Conservation (phyloP, 1,140 invertebrate genomes). For the Meloidogyne floridensis region DNA sequence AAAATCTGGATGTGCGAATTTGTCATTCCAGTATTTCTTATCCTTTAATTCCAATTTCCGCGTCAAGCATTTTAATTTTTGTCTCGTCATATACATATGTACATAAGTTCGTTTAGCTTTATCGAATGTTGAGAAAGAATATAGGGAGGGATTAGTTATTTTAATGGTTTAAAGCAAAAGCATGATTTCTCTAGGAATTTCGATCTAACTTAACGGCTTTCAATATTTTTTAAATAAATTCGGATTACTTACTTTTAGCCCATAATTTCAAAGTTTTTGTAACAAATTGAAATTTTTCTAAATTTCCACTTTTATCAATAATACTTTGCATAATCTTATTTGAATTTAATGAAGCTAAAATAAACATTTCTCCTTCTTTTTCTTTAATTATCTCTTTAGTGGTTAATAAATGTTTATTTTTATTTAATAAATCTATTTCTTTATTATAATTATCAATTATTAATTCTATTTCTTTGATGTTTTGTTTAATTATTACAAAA, state of each 20-base stretch:
- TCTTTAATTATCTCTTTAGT: conserved; percentile 8
- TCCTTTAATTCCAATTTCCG: too few species aligned
- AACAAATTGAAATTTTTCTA: neutral
- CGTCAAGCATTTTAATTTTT: too few species aligned
- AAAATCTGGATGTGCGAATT: too few species aligned
- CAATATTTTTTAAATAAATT: neutral
- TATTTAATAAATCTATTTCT: conserved; percentile 6
- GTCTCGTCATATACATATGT: too few species aligned
- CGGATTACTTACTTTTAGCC: conserved; percentile 3
- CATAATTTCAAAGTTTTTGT: neutral
- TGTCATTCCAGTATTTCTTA: too few species aligned
- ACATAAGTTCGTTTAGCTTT: too few species aligned
- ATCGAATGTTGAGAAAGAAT: too few species aligned
- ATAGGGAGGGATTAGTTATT: too few species aligned
- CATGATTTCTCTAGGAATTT: neutral
- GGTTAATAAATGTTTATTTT: neutral
- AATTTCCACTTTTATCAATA: neutral
- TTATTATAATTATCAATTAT: neutral
- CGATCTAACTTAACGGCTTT: too few species aligned
- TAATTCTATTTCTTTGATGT: neutral
- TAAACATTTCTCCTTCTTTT: neutral
- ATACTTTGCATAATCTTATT: conserved; percentile 14
- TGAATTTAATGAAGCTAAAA: neutral
- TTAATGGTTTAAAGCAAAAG: neutral
- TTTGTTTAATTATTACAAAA: conserved; percentile 1